These are phyloP conservation scores for Laothoe populi DNA, from an alignment of 2,888 invertebrate genomes.

Conservation along the genomic window DNA sequence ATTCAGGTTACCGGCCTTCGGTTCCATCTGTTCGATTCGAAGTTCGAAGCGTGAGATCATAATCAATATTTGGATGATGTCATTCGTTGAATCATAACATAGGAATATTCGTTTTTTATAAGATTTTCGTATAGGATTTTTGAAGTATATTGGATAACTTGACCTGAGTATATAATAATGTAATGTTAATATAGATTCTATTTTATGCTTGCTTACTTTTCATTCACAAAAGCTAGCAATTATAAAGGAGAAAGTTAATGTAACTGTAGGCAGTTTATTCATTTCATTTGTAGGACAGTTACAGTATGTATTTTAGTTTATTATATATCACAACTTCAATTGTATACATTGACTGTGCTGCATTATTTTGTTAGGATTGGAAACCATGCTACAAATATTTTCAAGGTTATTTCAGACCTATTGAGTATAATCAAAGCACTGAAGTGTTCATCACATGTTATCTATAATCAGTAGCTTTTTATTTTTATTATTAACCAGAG, in stretches of 20 bases:
- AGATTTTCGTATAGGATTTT: too few species aligned
- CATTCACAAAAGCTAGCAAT: background rate
- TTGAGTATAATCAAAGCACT: too few species aligned
- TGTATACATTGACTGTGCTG: background rate
- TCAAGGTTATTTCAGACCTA: background rate
- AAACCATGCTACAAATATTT: background rate
- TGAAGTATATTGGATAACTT: too few species aligned
- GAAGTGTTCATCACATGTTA: too few species aligned
- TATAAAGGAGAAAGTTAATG: conserved; percentile 7
- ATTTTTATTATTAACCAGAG: too few species aligned
- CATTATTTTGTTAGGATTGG: background rate
- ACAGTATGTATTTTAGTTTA: background rate
- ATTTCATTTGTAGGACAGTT: background rate
- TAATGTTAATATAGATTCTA: too few species aligned
- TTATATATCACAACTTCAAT: too few species aligned
- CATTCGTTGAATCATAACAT: conserved; percentile 48
- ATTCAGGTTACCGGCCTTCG: conserved; percentile 5
- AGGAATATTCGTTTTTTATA: conserved; percentile 31
- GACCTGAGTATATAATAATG: too few species aligned
- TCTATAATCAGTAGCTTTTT: too few species aligned
- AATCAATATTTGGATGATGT: conserved; percentile 59
- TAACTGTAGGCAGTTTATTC: background rate
- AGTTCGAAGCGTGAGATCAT: conserved; percentile 2
- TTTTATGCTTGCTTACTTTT: too few species aligned
- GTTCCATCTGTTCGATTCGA: background rate